Percentiles rank a stretch among this genome's conserved stretches.
Conservation (phyloP, 1,140 invertebrate genomes). For the Luehdorfia chinensis region DNA sequence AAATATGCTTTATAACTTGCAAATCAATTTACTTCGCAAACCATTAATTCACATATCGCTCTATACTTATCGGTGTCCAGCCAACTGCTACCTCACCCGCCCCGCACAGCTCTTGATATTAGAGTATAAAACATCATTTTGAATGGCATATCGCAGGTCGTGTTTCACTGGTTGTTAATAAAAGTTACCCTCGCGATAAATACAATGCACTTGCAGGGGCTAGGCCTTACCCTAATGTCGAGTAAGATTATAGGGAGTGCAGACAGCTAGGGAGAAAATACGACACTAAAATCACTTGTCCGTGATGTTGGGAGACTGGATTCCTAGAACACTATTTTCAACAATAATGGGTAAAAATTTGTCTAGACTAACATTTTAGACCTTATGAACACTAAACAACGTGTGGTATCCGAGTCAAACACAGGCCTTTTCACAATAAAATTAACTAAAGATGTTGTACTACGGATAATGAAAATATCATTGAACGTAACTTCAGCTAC, state of each 20-base stretch:
- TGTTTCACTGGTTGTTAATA: conserved; percentile 50
- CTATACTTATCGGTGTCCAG: conserved; percentile 52
- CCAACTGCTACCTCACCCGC: conserved; percentile 23
- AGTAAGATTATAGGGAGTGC: conserved; percentile 35
- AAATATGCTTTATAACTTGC: conserved; percentile 43
- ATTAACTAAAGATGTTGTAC: no score
- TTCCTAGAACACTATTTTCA: no score
- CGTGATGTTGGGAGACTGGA: conserved; percentile 4
- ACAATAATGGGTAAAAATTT: no score
- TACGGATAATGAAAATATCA: no score
- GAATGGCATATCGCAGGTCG: conserved; percentile 41
- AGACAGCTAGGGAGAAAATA: conserved; percentile 34
- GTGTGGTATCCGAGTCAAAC: no score
- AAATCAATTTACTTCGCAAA: conserved; percentile 70
- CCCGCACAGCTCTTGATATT: conserved; percentile 22
- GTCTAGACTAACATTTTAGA: no score
- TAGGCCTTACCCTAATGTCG: conserved; percentile 44
- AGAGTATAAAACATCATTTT: conserved; percentile 20
- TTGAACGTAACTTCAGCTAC: no score
- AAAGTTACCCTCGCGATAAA: conserved; percentile 67
- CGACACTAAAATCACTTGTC: conserved; percentile 43
- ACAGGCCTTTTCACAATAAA: no score
- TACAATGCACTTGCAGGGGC: conserved; percentile 64
- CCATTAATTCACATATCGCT: conserved; percentile 65
- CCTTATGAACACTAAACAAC: no score